A percentile compares a stretch with the other conserved stretches of the same genome.
Evolutionary conservation across 2,113 vertebrate species (phyloP).

Genomic region (Periophthalmodon schlosseri): DNA sequence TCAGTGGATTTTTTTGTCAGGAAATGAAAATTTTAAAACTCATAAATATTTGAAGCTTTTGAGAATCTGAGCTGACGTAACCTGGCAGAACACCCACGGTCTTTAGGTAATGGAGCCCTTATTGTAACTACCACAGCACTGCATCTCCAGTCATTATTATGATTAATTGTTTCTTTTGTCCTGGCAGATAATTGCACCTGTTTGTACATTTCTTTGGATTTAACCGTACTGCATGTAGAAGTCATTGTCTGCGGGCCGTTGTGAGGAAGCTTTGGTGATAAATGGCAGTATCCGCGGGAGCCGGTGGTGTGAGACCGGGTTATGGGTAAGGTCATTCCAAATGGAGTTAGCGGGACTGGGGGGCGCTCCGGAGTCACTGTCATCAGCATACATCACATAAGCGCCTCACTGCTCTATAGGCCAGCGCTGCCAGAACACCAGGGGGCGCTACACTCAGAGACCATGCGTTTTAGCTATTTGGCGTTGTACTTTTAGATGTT

Average conservation of each 20-base stretch:
- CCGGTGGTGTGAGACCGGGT: constrained; percentile 53
- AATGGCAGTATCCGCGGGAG: constrained; percentile 47
- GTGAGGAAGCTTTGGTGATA: constrained; percentile 44
- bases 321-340: constrained; percentile 63
- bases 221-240: constrained; percentile 44
- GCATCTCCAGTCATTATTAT: constrained; percentile 33
- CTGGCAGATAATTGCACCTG: constrained; percentile 43
- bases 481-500: background rate
- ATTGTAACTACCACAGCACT: constrained; percentile 29
- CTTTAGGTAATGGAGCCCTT: constrained; percentile 22
- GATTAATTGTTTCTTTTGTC: constrained; percentile 37
- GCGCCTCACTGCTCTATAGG: constrained; percentile 33
- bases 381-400: constrained; percentile 63
- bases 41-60: background rate
- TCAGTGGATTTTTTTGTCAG: background rate
- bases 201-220: constrained; percentile 60
- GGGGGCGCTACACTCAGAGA: background rate
- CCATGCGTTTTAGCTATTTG: background rate
- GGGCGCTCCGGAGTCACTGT: constrained; percentile 48
- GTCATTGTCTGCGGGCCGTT: constrained; percentile 45
- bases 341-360: constrained; percentile 57
- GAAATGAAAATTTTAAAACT: background rate
- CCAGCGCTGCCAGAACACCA: constrained; percentile 27
- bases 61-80: constrained; percentile 17
- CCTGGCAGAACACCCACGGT: constrained; percentile 15